Evolutionary conservation across 2,797 vertebrate genomes (phyloP), one percentile per base, ranked within the genome.

Genomic region (Sebastiscus albofasciatus): DNA sequence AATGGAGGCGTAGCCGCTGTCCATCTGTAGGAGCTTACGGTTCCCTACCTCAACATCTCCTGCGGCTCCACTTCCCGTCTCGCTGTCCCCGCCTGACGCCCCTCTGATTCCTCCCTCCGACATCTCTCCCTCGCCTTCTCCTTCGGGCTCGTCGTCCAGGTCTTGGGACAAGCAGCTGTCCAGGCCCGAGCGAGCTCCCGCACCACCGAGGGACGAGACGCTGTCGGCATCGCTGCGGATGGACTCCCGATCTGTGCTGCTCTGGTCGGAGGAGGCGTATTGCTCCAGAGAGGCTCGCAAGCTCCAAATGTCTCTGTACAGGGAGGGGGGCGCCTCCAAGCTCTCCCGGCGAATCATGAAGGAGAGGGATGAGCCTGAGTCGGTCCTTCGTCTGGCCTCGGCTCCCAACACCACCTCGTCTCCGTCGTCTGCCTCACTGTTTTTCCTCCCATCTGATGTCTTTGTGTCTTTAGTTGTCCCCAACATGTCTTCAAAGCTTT

Each of bases 1-100:
- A 4, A 99, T 99, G 68, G 98, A 99, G 68, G 97, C 97, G 0
- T 99, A 99, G 66, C 98, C 98, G 0, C 98, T 99, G 95, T 99
- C 98, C 98, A 99, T 99, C 94, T 99, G 98, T 74, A 99, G 95
- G 80, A 99, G 96, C 86, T 99, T 98, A 3, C 98, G 96, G 0
- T 96, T 96, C 34, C 96, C 96, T 0, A 94, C 84, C 42, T 97
- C 97, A 1, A 93, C 89, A 0, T 97, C 97, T 82, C 87, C 93
- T 46, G 82, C 90, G 13, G 72, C 92, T 67, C 60, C 96, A 29
- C 70, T 73, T 75, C 77, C 95, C 79, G 55, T 46, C 27, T 90
- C 91, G 10, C 60, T 78, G 36, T 90, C 83, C 16, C 83, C 87
- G 83, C 93, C 22, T 78, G 56, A 77, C 68, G 93, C 78, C 65